Percentiles rank a stretch among this genome's conserved stretches.
Conservation (phyloP, 2,797 vertebrate genomes). For the Champsocephalus gunnari region DNA sequence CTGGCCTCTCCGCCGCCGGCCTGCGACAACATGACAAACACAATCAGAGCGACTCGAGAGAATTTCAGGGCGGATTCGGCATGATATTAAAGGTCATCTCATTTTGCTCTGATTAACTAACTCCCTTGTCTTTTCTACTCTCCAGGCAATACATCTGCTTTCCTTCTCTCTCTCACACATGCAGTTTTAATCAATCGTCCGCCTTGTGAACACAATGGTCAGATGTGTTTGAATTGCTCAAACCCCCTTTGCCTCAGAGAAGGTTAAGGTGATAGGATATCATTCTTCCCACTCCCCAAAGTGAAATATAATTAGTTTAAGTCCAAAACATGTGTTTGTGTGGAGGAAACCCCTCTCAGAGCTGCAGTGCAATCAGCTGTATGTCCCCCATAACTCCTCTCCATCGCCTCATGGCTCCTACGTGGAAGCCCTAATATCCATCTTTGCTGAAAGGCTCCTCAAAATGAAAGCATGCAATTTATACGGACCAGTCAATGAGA, state of each 20-base stretch:
- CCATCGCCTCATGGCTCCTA: constrained; percentile 38
- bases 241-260: neutral
- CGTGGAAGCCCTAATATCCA: constrained; percentile 36
- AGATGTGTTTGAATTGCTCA: constrained; percentile 26
- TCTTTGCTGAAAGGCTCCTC: constrained; percentile 42
- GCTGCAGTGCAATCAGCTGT: constrained; percentile 42
- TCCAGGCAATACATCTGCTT: constrained; percentile 42
- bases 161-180: neutral
- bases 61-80: constrained; percentile 29
- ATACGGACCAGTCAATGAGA: constrained; percentile 24
- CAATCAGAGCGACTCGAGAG: constrained; percentile 36
- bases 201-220: constrained; percentile 11
- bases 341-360: constrained; percentile 35
- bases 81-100: constrained; percentile 70
- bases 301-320: constrained; percentile 51
- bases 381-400: constrained; percentile 42
- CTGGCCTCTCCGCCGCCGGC: constrained; percentile 8
- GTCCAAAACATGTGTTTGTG: constrained; percentile 11
- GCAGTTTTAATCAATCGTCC: constrained; percentile 41
- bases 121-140: constrained; percentile 39
- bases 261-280: constrained; percentile 21
- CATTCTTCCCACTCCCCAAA: constrained; percentile 5
- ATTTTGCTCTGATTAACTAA: constrained; percentile 59
- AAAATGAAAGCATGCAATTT: constrained; percentile 31
- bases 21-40: constrained; percentile 61